These are phyloP conservation scores for Amblyjoppa fuscipennis DNA, from an alignment of 2,888 invertebrate species.

Conservation along the genomic window DNA sequence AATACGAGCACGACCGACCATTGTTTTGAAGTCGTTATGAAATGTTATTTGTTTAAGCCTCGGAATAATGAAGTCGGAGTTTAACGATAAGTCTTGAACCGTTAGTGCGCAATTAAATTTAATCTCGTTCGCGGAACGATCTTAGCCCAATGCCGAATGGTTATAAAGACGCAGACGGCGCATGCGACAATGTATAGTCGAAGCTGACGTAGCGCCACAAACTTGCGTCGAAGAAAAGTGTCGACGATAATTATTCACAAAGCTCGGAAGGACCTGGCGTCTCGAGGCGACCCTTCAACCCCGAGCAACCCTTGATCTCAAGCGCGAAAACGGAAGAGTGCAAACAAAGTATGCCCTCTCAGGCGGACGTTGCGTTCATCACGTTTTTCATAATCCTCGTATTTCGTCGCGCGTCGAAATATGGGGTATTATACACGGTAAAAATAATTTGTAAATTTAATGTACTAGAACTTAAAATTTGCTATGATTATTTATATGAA, in stretches of 20 bases:
- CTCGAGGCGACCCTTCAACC: not conserved
- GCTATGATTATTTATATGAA: too few relatives aligned
- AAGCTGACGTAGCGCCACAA: not conserved
- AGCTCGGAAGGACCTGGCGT: not conserved
- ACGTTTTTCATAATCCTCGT: not conserved
- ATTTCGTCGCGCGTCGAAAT: not conserved
- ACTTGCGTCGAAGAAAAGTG: not conserved
- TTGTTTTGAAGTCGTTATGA: not conserved
- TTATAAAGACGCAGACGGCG: not conserved
- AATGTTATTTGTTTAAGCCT: not conserved
- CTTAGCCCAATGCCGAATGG: not conserved
- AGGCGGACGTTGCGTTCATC: not conserved
- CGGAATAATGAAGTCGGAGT: not conserved
- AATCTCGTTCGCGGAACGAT: not conserved
- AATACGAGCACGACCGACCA: not conserved
- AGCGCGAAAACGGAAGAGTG: not conserved
- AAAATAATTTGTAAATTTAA: too few relatives aligned
- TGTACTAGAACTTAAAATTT: too few relatives aligned
- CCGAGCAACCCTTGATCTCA: not conserved
- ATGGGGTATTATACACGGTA: not conserved
- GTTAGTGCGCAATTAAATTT: not conserved
- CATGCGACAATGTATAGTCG: not conserved
- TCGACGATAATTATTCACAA: slow-evolving; percentile 14
- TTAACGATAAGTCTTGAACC: not conserved
- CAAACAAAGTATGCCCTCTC: not conserved